A percentile compares a stretch with the other conserved stretches of the same genome.
Evolutionary conservation across 2,888 invertebrate genomes (phyloP).

Genomic region (Auanema sp.): DNA sequence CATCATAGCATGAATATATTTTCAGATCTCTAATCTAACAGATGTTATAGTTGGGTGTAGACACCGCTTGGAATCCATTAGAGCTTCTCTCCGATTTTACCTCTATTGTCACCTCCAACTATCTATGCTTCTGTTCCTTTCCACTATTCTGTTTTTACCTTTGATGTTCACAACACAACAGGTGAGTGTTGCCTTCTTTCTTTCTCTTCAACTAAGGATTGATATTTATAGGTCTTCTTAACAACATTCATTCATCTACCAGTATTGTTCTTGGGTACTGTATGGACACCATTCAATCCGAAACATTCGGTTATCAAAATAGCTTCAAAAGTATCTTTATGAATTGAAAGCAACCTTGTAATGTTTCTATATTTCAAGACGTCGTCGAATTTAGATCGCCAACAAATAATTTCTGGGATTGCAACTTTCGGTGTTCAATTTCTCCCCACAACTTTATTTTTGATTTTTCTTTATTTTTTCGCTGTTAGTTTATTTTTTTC

Average conservation of each 20-base stretch:
- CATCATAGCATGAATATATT: neutral
- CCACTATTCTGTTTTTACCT: slow-evolving; percentile 29
- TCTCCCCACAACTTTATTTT: slow-evolving; percentile 27
- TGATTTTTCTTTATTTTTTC: slow-evolving; percentile 19
- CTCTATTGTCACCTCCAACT: slow-evolving; percentile 20
- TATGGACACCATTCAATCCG: slow-evolving; percentile 32
- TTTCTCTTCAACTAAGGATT: neutral
- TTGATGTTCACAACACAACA: slow-evolving; percentile 29
- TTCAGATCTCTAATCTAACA: slow-evolving; percentile 30
- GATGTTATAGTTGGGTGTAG: slow-evolving; percentile 31
- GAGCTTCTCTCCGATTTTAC: slow-evolving; percentile 22
- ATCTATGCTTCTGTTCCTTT: slow-evolving; percentile 23
- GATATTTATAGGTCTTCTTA: slow-evolving; percentile 16
- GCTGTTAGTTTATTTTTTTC: slow-evolving; percentile 5
- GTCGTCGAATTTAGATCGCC: slow-evolving; percentile 15
- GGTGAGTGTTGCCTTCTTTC: neutral
- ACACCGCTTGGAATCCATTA: slow-evolving; percentile 27
- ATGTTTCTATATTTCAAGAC: slow-evolving; percentile 14
- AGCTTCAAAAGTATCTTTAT: slow-evolving; percentile 25
- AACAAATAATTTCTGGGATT: slow-evolving; percentile 16
- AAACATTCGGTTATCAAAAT: slow-evolving; percentile 29
- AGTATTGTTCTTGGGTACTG: slow-evolving; percentile 25
- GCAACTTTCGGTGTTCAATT: slow-evolving; percentile 33
- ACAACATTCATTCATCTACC: slow-evolving; percentile 33
- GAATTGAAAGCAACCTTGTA: neutral